These are phyloP conservation scores for Diadegma fenestrale DNA, from an alignment of 2,888 invertebrate genomes.

Conservation along the genomic window DNA sequence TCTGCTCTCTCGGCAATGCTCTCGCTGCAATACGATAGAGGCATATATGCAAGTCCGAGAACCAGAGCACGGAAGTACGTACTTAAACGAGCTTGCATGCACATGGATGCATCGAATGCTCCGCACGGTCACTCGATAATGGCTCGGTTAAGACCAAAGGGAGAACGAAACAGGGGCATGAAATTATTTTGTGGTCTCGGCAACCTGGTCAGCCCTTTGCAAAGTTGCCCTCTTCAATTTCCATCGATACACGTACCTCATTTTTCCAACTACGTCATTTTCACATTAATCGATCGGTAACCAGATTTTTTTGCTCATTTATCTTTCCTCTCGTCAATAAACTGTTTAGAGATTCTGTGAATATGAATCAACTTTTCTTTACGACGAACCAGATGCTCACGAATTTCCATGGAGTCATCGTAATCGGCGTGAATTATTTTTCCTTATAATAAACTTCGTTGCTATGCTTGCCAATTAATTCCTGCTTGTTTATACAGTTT, in stretches of 20 bases:
- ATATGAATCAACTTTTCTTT: not conserved
- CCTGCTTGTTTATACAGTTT: not conserved
- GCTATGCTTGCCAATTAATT: not conserved
- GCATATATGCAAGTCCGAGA: conserved; percentile 39
- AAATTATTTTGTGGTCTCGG: conserved; percentile 51
- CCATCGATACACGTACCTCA: conserved; percentile 40
- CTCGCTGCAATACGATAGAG: conserved; percentile 24
- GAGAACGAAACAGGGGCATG: conserved; percentile 9
- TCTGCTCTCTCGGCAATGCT: conserved; percentile 15
- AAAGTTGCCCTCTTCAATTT: conserved; percentile 39
- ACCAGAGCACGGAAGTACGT: conserved; percentile 44
- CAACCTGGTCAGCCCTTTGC: conserved; percentile 12
- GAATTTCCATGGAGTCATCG: not conserved
- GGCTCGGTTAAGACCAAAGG: conserved; percentile 47
- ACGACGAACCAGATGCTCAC: not conserved
- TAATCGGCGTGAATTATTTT: not conserved
- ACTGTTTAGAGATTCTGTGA: not conserved
- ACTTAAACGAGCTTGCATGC: conserved; percentile 45
- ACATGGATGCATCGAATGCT: conserved; percentile 49
- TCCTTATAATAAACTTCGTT: not conserved
- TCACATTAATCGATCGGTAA: not conserved
- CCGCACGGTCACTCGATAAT: conserved; percentile 56
- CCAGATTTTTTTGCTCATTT: not conserved
- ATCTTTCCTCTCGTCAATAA: no score
- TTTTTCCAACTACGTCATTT: conserved; percentile 18